A percentile compares a stretch with the other conserved stretches of the same genome.
Evolutionary conservation across 2,797 vertebrate genomes (phyloP).

Genomic region (Betta splendens): DNA sequence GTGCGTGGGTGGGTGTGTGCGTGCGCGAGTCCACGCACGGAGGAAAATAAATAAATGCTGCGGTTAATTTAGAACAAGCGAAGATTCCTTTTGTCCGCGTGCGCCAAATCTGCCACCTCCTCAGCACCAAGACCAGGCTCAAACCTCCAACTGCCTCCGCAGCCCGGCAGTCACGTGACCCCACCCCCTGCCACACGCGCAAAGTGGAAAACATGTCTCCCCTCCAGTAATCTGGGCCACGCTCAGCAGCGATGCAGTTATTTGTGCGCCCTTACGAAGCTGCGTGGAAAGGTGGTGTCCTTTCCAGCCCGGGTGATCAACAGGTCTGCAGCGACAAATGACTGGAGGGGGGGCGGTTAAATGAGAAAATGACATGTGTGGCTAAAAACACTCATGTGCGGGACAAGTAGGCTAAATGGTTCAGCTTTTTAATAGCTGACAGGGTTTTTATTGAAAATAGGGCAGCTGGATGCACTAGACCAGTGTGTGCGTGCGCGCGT

Average conservation of each 20-base stretch:
- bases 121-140: constrained; percentile 52
- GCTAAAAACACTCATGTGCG: not conserved
- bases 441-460: constrained; percentile 35
- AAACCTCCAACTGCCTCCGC: constrained; percentile 57
- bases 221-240: constrained; percentile 63
- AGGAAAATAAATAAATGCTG: constrained; percentile 36
- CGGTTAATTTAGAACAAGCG: constrained; percentile 47
- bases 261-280: not conserved
- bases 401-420: not conserved
- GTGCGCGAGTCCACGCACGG: no score
- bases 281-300: not conserved
- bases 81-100: constrained; percentile 33
- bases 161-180: constrained; percentile 54
- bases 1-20: constrained; percentile 26
- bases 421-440: not conserved
- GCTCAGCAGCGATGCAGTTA: constrained; percentile 58
- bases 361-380: not conserved
- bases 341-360: not conserved
- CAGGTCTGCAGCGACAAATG: constrained; percentile 40
- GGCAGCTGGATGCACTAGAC: constrained; percentile 18
- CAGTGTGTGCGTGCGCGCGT: constrained; percentile 2
- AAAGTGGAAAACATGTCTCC: constrained; percentile 2
- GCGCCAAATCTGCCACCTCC: constrained; percentile 66
- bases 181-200: constrained; percentile 41
- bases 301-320: constrained; percentile 23